Conservation (phyloP, 35 echinoderm and acorn worm genomes). For the Patiria miniata region DNA sequence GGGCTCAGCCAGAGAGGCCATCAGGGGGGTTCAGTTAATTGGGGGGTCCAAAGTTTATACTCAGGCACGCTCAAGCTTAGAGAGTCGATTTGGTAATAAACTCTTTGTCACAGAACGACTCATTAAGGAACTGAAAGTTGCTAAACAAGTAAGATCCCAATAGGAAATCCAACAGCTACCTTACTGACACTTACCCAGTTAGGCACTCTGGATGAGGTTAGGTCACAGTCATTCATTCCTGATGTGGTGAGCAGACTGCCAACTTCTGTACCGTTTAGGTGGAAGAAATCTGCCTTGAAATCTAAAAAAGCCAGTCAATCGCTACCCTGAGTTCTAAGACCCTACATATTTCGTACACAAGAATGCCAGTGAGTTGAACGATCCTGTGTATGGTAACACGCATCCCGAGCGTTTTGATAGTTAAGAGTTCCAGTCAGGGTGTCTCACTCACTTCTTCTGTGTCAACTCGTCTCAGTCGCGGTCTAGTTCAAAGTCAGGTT, state of each 20-base stretch:
- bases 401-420: slow-evolving; percentile 36
- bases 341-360: neutral
- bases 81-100: too few species aligned
- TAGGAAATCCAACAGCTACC: too few species aligned
- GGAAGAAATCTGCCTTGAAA: slow-evolving; percentile 28
- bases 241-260: slow-evolving; percentile 18
- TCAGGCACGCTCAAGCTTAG: too few species aligned
- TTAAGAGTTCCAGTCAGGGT: neutral
- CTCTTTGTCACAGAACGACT: too few species aligned
- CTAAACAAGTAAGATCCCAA: too few species aligned
- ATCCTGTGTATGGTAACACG: too few species aligned
- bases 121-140: too few species aligned
- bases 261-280: neutral
- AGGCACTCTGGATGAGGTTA: too few species aligned
- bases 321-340: slow-evolving; percentile 27
- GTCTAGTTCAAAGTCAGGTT: neutral
- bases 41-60: too few species aligned
- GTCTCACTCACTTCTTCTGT: slow-evolving; percentile 18
- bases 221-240: slow-evolving; percentile 20
- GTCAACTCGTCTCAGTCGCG: neutral
- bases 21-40: too few species aligned
- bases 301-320: neutral
- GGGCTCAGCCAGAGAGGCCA: too few species aligned
- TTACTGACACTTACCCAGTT: too few species aligned
- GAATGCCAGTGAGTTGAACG: slow-evolving; percentile 27